Base-by-base conservation (phyloP, 1,140 invertebrate genomes). In the Hermetia illucens region DNA sequence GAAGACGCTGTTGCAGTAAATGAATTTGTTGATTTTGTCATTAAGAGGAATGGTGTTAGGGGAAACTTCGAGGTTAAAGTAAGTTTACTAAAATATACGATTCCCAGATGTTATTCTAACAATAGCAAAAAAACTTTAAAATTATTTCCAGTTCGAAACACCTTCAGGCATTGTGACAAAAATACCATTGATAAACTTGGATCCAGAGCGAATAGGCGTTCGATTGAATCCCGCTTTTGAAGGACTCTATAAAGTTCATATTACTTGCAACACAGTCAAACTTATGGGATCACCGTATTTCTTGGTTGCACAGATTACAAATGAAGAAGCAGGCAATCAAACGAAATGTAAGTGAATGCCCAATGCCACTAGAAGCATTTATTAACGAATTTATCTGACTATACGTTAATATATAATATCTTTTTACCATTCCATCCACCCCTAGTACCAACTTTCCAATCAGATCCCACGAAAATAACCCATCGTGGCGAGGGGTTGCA, bases 211-310 rank as follows among this genome's bases (percentile, higher is more conserved):
- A 40, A 78, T 79, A 43, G 77, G 83, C 24, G 75, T 91, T 15
- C 66, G 85, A 38, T 91, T 91, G 52, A 77, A 88, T 57, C 79
- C 89, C 1, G 68, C 74, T 30, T 84, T 91, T 53, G 87, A 89
- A 50, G 89, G 89, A n/a, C 71, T 88, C 19, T 85, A 93, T 58
- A 79, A 82, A 50, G 78, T 92, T 24, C 80, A 91, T 51, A 69
- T 87, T 6, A 84, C 84, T 49, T 86, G 84, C 58, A 86, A 91
- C 55, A 82, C 82, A 4, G 82, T 88, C 35, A 83, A 89, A 55
- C 85, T 93, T 62, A 78, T 82, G 24, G 82, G 74, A 21, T 87
- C 82, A 40, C 89, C 89, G 0, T 87, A 79, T 61, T 73, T 81
- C 30, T 73, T 93, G 12, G 77, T 85, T 38, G 82, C 90, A 3